phyloP scores from a whole-genome alignment of 2,888 invertebrate species.

The Sylvicola cinctus region DNA sequence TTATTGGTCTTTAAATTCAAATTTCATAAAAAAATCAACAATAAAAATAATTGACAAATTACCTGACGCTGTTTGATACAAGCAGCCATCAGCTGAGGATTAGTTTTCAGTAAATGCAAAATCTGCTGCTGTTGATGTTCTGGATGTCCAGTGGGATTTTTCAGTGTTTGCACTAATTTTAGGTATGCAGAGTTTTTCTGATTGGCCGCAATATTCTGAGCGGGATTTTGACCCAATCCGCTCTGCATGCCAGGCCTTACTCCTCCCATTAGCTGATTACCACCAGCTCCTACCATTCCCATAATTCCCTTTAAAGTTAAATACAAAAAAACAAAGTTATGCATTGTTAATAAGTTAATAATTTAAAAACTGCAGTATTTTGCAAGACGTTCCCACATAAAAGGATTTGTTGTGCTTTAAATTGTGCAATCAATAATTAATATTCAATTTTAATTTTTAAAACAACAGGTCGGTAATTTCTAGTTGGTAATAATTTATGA shows the following conservation, averaged over 20 bases:
- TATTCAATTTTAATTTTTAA: too few relatives aligned
- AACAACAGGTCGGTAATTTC: too few relatives aligned
- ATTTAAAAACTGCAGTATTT: background rate
- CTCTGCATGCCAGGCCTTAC: too few relatives aligned
- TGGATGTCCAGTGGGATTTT: constrained; percentile 55
- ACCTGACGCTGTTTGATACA: constrained; percentile 74
- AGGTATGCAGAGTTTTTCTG: constrained; percentile 47
- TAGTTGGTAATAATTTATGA: too few relatives aligned
- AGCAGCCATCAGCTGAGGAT: constrained; percentile 89
- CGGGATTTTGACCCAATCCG: too few relatives aligned
- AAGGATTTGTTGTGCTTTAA: background rate
- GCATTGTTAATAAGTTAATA: constrained; percentile 1
- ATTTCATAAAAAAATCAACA: background rate
- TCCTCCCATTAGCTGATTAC: constrained; percentile 14
- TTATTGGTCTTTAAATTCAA: background rate
- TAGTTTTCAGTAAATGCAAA: constrained; percentile 73
- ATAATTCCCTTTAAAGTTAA: constrained; percentile 18
- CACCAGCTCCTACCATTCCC: constrained; percentile 18
- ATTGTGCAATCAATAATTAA: too few relatives aligned
- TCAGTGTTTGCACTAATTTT: constrained; percentile 73
- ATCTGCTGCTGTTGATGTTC: constrained; percentile 84
- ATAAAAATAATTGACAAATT: constrained; percentile 11
- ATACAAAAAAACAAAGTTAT: constrained; percentile 5
- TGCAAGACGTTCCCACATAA: constrained; percentile 1
- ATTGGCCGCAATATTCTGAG: constrained; percentile 14